These are phyloP conservation scores for Xanthorhoe designata DNA, from an alignment of 2,888 invertebrate genomes.

Conservation along the genomic window DNA sequence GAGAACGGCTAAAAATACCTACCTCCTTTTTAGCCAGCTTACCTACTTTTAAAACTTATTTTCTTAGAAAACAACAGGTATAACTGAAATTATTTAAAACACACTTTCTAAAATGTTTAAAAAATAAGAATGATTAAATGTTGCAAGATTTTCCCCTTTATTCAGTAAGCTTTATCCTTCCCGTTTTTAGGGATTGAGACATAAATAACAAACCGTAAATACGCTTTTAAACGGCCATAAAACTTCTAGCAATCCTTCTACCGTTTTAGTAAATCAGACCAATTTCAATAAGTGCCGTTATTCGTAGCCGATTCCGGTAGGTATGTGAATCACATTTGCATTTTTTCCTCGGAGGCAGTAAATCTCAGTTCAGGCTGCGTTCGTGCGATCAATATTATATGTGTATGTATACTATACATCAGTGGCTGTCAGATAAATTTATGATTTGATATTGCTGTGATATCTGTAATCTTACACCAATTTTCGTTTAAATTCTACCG, in stretches of 20 bases:
- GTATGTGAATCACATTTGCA: conserved; percentile 68
- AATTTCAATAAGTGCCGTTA: conserved; percentile 79
- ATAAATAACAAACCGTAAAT: conserved; percentile 26
- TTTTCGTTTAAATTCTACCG: neutral
- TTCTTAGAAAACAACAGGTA: neutral
- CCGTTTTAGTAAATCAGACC: conserved; percentile 78
- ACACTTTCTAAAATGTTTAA: neutral
- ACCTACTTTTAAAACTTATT: neutral
- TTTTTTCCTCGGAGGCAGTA: conserved; percentile 72
- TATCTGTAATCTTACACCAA: neutral
- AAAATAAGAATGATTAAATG: neutral
- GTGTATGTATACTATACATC: neutral
- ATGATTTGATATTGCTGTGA: neutral
- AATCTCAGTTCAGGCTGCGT: conserved; percentile 45
- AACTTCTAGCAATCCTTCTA: conserved; percentile 63
- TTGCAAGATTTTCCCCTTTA: conserved; percentile 8
- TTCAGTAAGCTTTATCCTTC: conserved; percentile 8
- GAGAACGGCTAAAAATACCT: no score
- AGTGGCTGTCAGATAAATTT: neutral
- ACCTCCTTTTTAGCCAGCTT: neutral
- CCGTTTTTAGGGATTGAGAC: conserved; percentile 14
- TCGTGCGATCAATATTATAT: neutral
- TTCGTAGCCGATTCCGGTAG: conserved; percentile 46
- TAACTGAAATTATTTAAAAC: neutral
- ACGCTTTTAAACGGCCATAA: conserved; percentile 22